Evolutionary conservation across 1,140 invertebrate species (phyloP).

Genomic region (Lepidotrigona ventralis): DNA sequence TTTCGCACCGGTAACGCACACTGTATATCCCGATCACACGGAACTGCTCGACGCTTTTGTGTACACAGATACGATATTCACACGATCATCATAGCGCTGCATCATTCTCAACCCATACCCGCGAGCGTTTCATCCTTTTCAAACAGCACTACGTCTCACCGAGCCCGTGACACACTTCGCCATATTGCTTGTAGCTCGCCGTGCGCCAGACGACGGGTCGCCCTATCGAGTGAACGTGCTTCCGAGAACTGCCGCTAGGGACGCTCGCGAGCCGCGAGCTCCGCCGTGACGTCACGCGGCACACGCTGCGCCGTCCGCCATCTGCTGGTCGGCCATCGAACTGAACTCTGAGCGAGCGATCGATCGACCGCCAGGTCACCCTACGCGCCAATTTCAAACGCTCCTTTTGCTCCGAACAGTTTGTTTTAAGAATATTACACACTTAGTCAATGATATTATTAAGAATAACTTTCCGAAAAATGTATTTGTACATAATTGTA

Average conservation of each 20-base stretch:
- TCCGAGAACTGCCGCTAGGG: constrained; percentile 53
- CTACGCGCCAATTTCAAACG: not conserved
- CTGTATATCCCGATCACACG: constrained; percentile 59
- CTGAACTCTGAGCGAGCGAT: not conserved
- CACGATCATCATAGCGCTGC: constrained; percentile 64
- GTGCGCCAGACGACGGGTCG: constrained; percentile 53
- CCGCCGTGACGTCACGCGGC: constrained; percentile 37
- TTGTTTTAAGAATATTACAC: too few relatives aligned
- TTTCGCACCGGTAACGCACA: constrained; percentile 71
- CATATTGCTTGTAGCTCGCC: constrained; percentile 72
- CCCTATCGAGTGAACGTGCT: constrained; percentile 59
- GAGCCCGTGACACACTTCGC: constrained; percentile 78
- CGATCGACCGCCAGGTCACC: not conserved
- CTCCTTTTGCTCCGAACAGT: not conserved
- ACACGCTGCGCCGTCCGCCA: not conserved
- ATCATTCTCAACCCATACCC: constrained; percentile 71
- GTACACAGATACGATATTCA: constrained; percentile 59
- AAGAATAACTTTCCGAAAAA: too few relatives aligned
- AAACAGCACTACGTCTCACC: constrained; percentile 71
- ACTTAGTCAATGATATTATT: too few relatives aligned
- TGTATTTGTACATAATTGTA: too few relatives aligned
- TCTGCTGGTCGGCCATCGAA: not conserved
- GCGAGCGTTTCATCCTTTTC: constrained; percentile 66
- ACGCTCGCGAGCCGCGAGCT: constrained; percentile 44
- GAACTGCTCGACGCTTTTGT: constrained; percentile 48